phyloP scores from a whole-genome alignment of 1,140 invertebrate species.

The Cherax destructor region DNA sequence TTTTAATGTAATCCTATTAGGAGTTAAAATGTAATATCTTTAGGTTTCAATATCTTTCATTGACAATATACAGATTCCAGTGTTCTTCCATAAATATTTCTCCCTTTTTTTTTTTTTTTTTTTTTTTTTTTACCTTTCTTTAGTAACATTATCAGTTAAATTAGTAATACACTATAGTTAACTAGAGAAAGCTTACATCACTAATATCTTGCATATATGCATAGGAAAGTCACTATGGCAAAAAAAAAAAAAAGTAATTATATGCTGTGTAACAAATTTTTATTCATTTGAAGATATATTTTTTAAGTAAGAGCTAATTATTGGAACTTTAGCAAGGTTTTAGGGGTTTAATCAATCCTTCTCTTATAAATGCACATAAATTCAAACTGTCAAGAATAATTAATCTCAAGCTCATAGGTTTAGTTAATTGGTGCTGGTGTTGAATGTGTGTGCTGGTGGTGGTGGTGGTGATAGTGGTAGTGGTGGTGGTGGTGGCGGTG shows the following conservation, averaged over 20 bases:
- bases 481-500: conserved; percentile 28
- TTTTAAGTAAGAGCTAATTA: too few species aligned
- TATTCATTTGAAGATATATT: too few species aligned
- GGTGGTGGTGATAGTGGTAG: conserved; percentile 12
- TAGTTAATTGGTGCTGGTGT: conserved; percentile 3
- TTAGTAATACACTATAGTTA: not conserved
- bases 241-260: too few species aligned
- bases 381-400: not conserved
- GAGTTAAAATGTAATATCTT: not conserved
- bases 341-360: too few species aligned
- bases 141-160: not conserved
- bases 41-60: not conserved
- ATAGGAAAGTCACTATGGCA: too few species aligned
- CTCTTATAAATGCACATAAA: too few species aligned
- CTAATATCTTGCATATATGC: too few species aligned
- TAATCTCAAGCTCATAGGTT: not conserved
- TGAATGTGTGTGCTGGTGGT: conserved; percentile 16
- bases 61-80: not conserved
- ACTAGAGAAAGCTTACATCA: not conserved
- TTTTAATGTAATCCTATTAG: not conserved
- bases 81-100: not conserved
- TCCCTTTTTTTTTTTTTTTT: not conserved
- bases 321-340: too few species aligned
- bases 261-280: too few species aligned
- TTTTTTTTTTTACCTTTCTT: not conserved